A percentile compares a stretch with the other conserved stretches of the same genome.
These are phyloP conservation scores for Hypotaenidia okinawae DNA, from an alignment of 2,797 vertebrate species.

Conservation along the genomic window DNA sequence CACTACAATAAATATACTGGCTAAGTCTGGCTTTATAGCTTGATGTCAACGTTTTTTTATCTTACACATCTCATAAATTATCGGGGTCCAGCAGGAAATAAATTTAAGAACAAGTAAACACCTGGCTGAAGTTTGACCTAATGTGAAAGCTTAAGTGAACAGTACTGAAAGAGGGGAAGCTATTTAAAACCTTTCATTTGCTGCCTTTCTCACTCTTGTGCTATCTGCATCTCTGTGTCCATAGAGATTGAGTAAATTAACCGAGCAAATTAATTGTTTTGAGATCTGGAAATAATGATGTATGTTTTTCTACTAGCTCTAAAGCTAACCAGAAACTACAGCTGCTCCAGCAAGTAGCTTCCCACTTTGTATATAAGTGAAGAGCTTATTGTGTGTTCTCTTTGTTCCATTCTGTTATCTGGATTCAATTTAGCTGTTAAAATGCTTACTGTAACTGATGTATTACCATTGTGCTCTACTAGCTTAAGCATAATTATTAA, in stretches of 20 bases:
- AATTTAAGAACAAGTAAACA: background rate
- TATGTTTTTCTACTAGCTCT: background rate
- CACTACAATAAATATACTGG: background rate
- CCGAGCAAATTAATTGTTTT: background rate
- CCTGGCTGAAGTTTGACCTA: background rate
- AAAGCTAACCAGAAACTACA: conserved; percentile 3
- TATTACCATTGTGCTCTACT: background rate
- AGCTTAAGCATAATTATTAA: background rate
- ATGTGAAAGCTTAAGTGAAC: background rate
- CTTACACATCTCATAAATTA: background rate
- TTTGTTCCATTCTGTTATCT: background rate
- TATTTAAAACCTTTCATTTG: conserved; percentile 29
- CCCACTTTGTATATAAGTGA: background rate
- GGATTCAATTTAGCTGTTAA: background rate
- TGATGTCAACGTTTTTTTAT: background rate
- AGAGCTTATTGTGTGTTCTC: background rate
- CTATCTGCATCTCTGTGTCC: background rate
- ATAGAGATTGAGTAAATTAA: background rate
- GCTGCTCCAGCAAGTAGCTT: background rate
- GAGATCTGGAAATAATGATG: background rate
- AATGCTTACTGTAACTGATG: background rate
- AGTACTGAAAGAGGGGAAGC: background rate
- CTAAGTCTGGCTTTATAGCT: background rate
- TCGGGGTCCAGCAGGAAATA: conserved; percentile 2
- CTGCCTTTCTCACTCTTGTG: background rate